Conservation (phyloP, 2,113 vertebrate genomes). For the Edolisoma coerulescens region DNA sequence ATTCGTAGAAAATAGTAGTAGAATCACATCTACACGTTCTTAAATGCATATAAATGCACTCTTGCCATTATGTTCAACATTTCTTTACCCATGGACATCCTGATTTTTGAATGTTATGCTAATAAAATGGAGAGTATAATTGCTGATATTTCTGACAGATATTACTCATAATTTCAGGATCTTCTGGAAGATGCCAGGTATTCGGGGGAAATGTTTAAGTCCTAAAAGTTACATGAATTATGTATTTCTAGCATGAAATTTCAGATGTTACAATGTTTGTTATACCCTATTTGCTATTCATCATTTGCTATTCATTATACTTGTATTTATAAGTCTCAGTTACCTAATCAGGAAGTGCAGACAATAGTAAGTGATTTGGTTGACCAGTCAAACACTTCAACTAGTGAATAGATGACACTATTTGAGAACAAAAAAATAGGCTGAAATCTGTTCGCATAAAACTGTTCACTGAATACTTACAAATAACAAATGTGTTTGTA, state of each 20-base stretch:
- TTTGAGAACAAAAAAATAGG: slow-evolving; percentile 38
- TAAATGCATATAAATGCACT: neutral
- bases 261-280: slow-evolving; percentile 19
- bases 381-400: slow-evolving; percentile 62
- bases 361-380: slow-evolving; percentile 56
- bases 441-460: slow-evolving; percentile 51
- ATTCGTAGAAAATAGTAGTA: neutral
- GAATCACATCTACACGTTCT: neutral
- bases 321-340: slow-evolving; percentile 42
- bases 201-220: neutral
- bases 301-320: slow-evolving; percentile 47
- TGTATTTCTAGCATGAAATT: slow-evolving; percentile 36
- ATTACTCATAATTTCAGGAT: neutral
- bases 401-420: slow-evolving; percentile 39
- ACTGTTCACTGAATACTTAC: slow-evolving; percentile 51
- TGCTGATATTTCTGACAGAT: neutral
- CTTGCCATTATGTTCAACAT: neutral
- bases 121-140: neutral
- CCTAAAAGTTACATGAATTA: slow-evolving; percentile 46
- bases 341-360: slow-evolving; percentile 25
- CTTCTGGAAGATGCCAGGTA: slow-evolving; percentile 12
- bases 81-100: neutral
- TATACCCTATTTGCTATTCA: slow-evolving; percentile 54
- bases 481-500: slow-evolving; percentile 49
- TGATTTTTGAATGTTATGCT: neutral